Evolutionary conservation across 2,113 vertebrate genomes (phyloP), one percentile per base, ranked within the genome.

Genomic region (Camelus dromedarius): DNA sequence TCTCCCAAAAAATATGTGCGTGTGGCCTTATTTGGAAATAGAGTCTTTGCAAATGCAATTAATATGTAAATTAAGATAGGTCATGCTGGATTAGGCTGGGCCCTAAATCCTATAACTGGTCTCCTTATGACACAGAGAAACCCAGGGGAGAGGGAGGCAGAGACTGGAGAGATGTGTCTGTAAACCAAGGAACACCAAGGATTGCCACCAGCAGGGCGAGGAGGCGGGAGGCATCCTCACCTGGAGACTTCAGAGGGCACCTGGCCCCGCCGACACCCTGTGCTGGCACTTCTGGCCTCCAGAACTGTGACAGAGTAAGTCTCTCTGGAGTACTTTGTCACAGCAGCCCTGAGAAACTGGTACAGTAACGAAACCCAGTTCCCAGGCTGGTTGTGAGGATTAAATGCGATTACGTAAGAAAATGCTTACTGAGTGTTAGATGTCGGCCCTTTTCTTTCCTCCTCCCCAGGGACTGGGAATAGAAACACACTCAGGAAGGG

Each of bases 241-340:
- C 22, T 4, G 6, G 10, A 32, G n/a, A 8, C 72, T 58, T 15
- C 14, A 7, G 11, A 15, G 28, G n/a, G 42, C n/a, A 18, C 42
- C 5, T 3, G 12, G 20, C 38, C n/a, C 46, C 20, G 0, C 42
- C 3, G 0, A 48, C 35, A 16, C 13, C 13, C 46, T 4, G 11
- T 11, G 5, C 24, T 11, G 14, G 22, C 66, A 50, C 50, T 16
- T 60, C 20, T 18, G 22, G 26, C 56, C 32, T 62, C 48, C 6
- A 22, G 81, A 67, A 35, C 30, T 8, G 0, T 8, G 26, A 35
- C 12, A 28, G 10, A 58, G 14, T 20, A 24, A 3, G 52, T 10
- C 20, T 72, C 46, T 54, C 48, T 12, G 8, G 32, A 56, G 12
- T 19, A 18, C 38, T 64, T 12, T 13, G 26, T 50, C 28, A 26